phyloP scores from a whole-genome alignment of 1,140 invertebrate genomes.

The Solenopsis invicta region DNA sequence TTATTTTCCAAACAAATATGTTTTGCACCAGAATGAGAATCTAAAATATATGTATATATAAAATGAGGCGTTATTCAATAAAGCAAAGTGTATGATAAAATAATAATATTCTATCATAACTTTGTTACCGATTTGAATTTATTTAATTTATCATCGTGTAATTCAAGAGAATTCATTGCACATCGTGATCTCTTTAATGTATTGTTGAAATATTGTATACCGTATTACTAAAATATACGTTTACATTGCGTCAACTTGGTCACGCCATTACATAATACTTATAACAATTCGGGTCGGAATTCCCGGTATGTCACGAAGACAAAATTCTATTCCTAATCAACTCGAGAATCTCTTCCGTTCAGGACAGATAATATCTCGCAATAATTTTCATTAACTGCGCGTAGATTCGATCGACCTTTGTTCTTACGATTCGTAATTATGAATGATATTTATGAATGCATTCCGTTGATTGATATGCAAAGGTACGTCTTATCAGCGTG shows the following conservation, averaged over 20 bases:
- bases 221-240: neutral
- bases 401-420: neutral
- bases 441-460: neutral
- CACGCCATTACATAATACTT: neutral
- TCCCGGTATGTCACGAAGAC: neutral
- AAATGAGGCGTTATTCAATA: neutral
- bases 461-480: neutral
- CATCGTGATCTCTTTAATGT: neutral
- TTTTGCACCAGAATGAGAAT: neutral
- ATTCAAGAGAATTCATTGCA: neutral
- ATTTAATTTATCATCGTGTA: neutral
- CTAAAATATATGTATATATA: neutral
- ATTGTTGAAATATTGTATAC: neutral
- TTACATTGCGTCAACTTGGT: neutral
- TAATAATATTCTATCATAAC: neutral
- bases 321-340: neutral
- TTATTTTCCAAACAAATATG: neutral
- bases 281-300: neutral
- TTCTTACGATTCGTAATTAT: neutral
- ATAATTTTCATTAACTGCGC: conserved; percentile 8
- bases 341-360: neutral
- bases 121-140: neutral
- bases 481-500: neutral
- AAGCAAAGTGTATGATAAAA: neutral
- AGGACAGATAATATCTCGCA: neutral